These are phyloP conservation scores for Ochlodes sylvanus DNA, from an alignment of 2,888 invertebrate genomes.

Conservation along the genomic window DNA sequence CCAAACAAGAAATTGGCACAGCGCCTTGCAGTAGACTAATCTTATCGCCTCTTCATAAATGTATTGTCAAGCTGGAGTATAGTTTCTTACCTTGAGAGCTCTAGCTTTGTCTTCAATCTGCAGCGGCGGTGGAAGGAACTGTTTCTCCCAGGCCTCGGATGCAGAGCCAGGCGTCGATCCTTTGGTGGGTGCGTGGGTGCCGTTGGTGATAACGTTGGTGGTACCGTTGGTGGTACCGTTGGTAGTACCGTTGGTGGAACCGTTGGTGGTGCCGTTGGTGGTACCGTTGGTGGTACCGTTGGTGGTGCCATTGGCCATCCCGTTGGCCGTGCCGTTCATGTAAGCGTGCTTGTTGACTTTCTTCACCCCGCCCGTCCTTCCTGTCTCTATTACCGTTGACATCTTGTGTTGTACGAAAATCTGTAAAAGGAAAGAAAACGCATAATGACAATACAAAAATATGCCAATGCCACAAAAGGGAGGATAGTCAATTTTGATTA, in stretches of 20 bases:
- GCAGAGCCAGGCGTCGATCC: slow-evolving; percentile 35
- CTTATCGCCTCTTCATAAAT: no score
- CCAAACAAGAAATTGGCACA: no score
- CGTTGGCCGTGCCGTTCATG: slow-evolving; percentile 38
- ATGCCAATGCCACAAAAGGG: no score
- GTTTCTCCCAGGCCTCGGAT: slow-evolving; percentile 59
- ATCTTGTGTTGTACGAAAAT: slow-evolving; percentile 44
- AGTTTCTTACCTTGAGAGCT: slow-evolving; percentile 65
- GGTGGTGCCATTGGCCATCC: slow-evolving; percentile 30
- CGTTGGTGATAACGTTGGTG: slow-evolving; percentile 45
- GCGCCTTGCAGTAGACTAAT: no score
- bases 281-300: slow-evolving; percentile 41
- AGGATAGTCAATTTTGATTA: no score
- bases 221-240: no score
- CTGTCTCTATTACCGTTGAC: slow-evolving; percentile 60
- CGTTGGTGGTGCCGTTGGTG: slow-evolving; percentile 38
- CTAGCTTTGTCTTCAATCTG: slow-evolving; percentile 63
- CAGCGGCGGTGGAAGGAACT: slow-evolving; percentile 71
- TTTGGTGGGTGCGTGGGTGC: slow-evolving; percentile 1
- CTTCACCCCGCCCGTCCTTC: slow-evolving; percentile 45
- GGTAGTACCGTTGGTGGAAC: slow-evolving; percentile 38
- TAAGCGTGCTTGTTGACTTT: slow-evolving; percentile 48
- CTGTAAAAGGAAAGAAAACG: slow-evolving; percentile 33
- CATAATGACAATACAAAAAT: no score
- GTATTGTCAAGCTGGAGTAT: no score